Conservation (phyloP, 35 echinoderm and acorn worm species). For the Ophiothrix spiculata region DNA sequence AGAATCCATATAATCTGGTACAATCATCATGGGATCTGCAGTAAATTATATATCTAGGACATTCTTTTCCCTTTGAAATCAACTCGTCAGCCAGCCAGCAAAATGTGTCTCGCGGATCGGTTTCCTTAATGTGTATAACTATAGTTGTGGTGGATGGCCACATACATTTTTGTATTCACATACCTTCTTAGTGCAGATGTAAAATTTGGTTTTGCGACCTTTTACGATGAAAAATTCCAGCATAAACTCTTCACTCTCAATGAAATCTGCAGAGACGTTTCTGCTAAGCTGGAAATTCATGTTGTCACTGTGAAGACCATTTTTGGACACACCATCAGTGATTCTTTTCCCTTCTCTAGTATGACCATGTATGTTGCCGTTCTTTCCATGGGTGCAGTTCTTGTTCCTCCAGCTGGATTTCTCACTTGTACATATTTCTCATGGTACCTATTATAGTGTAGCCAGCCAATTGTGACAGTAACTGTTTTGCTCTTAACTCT, state of each 20-base stretch:
- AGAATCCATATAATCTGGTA: constrained; percentile 36
- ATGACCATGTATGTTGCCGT: constrained; percentile 2
- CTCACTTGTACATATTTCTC: constrained; percentile 1
- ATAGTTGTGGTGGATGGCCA: not conserved
- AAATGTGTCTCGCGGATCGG: not conserved
- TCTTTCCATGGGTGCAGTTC: not conserved
- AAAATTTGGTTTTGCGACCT: not conserved
- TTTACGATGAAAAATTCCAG: not conserved
- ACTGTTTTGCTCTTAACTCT: constrained; percentile 3
- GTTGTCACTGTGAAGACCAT: constrained; percentile 5
- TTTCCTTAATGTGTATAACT: not conserved
- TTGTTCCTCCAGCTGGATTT: constrained; percentile 14
- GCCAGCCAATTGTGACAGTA: constrained; percentile 10
- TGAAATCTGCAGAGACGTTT: not conserved
- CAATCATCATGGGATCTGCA: constrained; percentile 35
- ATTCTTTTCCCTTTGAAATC: not conserved
- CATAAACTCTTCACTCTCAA: not conserved
- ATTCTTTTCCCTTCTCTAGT: constrained; percentile 7
- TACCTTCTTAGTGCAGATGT: not conserved
- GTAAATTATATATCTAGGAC: constrained; percentile 26
- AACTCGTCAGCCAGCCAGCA: constrained; percentile 32
- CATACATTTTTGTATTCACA: not conserved
- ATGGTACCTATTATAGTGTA: not conserved
- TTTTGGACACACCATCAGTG: not conserved
- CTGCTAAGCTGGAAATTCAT: not conserved